These are phyloP conservation scores for Sclerodermus sp. DNA, from an alignment of 2,888 invertebrate species.

Conservation along the genomic window DNA sequence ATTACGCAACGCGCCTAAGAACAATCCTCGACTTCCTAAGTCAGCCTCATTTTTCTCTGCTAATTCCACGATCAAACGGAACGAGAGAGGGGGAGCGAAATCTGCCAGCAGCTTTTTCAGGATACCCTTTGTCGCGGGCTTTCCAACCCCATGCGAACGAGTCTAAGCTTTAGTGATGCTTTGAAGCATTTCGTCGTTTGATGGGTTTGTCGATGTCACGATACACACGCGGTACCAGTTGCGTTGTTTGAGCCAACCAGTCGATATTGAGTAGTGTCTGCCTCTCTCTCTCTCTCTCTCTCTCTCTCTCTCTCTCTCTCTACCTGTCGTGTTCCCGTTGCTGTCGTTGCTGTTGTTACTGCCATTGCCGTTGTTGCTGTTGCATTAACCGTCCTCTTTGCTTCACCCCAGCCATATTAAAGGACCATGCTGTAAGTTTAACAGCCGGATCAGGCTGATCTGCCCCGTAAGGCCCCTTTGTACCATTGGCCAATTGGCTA, in stretches of 20 bases:
- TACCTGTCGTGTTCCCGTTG: no score
- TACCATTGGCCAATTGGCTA: constrained; percentile 41
- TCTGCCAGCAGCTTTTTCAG: constrained; percentile 21
- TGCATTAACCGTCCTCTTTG: no score
- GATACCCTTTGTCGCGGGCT: constrained; percentile 23
- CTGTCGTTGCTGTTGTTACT: no score
- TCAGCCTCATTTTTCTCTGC: no score
- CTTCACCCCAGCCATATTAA: constrained; percentile 4
- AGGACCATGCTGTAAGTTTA: constrained; percentile 16
- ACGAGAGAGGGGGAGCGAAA: not conserved
- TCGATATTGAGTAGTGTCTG: not conserved
- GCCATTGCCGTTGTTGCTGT: no score
- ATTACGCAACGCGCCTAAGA: constrained; percentile 35
- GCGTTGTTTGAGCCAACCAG: constrained; percentile 12
- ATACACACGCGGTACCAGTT: constrained; percentile 29
- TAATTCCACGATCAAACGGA: constrained; percentile 25
- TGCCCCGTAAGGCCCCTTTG: constrained; percentile 29
- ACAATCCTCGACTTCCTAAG: not conserved
- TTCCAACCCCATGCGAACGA: constrained; percentile 9
- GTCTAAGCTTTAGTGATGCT: constrained; percentile 33
- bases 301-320: not conserved
- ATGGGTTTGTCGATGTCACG: constrained; percentile 44
- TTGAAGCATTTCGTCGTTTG: constrained; percentile 42
- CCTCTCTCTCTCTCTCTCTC: not conserved
- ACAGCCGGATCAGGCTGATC: constrained; percentile 15